Evolutionary conservation across 2,113 vertebrate species (phyloP), one percentile per base, ranked within the genome.

Genomic region (Pseudolaguvia tuberculata): DNA sequence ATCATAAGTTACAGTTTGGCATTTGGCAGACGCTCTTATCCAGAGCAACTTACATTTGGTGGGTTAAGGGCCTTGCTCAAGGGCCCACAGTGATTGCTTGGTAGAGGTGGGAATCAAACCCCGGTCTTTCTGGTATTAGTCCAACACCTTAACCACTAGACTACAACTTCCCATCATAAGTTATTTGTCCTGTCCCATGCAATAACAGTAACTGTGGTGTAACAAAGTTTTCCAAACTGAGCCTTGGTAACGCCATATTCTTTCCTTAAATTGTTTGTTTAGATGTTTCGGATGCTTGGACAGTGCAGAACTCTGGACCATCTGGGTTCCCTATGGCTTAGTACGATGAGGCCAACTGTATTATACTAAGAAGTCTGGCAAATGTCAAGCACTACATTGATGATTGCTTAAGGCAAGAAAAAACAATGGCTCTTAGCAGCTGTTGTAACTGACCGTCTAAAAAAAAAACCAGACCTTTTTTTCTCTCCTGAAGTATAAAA

Each of bases 301-400:
- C 21, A 47, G 7, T 25, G 63, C 23, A 27, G 63, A 66, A 48
- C 27, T 48, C 21, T 66, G 42, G 63, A 66, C 42, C 39, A 66
- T 66, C 63, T 66, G 63, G 63, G 15, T 13, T 66, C 63, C 63
- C 63, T 4, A 66, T 17, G 63, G 63, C 48, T 18, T 14, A 18
- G 23, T 66, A 48, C 48, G 21, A 23, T 42, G n/a, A 10, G 15
- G n/a, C 25, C 18, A 66, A 48, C 63, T 48, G 63, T 42, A 66
- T 21, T 47, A 27, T 66, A 50, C 18, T 31, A 50, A 15, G 23
- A 20, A 72, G 70, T 50, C 70, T 59, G 35, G 56, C 23, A 59
- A 72, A 72, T 61, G n/a, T 72, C 63, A 58, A 31, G 45, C 70
- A 59, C 25, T 50, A 21, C 45, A 59, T 72, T 59, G 48, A 6